Evolutionary conservation across 2,113 vertebrate genomes (phyloP), one percentile per base, ranked within the genome.

Genomic region (Suncus etruscus): DNA sequence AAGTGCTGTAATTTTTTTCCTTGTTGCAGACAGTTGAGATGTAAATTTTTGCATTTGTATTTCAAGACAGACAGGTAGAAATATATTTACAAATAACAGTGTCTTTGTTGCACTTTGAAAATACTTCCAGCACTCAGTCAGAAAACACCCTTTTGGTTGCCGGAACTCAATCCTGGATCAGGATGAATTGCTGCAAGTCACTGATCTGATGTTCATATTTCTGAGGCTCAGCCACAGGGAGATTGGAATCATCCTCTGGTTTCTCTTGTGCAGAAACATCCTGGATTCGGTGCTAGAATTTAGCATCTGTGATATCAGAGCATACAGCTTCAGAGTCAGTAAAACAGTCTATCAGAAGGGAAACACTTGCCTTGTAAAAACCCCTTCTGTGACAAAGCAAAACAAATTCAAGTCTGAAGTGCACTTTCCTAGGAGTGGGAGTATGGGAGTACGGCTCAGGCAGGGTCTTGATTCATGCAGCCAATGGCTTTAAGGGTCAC

Each of bases 401-500:
- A 77, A 70, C 83, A 29, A 39, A 25, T 6, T 15, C 27, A 69
- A 7, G 16, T 85, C 69, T 29, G 15, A 5, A 0, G 5, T 25
- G n/a, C 8, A 0, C 6, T 18, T 63, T 25, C 6, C 11, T 6
- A 18, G 74, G 24, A 7, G 8, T 10, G 58, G 51, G 29, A 73
- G 22, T 84, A 66, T 50, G 29, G 24, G 63, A 50, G 29, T 31
- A 1, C 31, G 45, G 14, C 11, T 0, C 14, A n/a, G 51, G 8
- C 20, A 9, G 76, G 83, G 20, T 69, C 96, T 95, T 83, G 76
- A 86, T 94, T 89, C 82, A 83, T 90, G 93, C 87, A 87, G 75
- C 91, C 92, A 1, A 86, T 45, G 93, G 87, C 72, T 77, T 63
- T 89, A 95, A 95, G 93, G 96, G 83, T 94, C 89, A 61, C 84